A percentile compares a stretch with the other conserved stretches of the same genome.
Conservation (phyloP, 1,140 invertebrate genomes). For the Orchestia grillus region DNA sequence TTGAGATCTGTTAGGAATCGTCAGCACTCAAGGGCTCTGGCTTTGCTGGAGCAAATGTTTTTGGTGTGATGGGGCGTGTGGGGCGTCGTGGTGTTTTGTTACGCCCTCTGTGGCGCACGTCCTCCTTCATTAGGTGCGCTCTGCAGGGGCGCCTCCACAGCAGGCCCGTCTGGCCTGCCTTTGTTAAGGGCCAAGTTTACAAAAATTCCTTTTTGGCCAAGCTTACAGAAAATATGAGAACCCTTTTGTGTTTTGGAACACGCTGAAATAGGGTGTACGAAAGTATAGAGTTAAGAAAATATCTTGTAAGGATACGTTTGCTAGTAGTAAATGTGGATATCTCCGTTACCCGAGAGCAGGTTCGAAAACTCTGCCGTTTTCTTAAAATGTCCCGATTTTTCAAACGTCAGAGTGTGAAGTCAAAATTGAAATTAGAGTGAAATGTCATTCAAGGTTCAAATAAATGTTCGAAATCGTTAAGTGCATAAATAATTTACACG, state of each 20-base stretch:
- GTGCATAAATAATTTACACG: background rate
- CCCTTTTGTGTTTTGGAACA: background rate
- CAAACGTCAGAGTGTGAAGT: background rate
- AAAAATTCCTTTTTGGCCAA: too few relatives aligned
- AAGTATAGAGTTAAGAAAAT: background rate
- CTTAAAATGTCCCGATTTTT: background rate
- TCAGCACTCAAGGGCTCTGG: background rate
- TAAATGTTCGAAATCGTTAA: background rate
- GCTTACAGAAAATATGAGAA: too few relatives aligned
- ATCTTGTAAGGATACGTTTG: background rate
- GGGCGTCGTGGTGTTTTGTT: background rate
- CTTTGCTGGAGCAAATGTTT: background rate
- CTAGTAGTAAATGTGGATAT: background rate
- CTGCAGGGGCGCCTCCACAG: background rate
- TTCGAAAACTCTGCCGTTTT: too few relatives aligned
- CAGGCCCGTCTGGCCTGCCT: background rate
- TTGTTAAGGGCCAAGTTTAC: too few relatives aligned
- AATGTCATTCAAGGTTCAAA: background rate
- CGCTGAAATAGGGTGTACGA: background rate
- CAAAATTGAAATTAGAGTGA: background rate
- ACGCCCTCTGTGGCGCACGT: background rate
- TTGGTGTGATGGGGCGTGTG: background rate
- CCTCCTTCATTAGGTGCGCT: background rate
- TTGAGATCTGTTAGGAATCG: background rate
- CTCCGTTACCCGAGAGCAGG: background rate